phyloP scores from a whole-genome alignment of 1,140 invertebrate genomes.

The Pectinophora gossypiella region DNA sequence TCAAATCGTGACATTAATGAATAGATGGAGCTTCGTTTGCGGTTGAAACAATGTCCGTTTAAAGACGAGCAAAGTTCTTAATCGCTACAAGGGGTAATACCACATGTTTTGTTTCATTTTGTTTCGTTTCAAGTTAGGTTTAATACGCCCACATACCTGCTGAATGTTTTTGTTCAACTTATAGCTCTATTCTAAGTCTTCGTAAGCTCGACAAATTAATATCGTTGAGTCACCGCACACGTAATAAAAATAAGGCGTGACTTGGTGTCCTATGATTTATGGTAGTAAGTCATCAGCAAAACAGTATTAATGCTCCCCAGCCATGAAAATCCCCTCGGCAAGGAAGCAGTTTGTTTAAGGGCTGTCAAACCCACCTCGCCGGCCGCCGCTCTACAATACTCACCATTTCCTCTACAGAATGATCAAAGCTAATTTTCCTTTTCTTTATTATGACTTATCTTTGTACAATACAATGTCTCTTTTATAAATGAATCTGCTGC shows the following conservation, averaged over 20 bases:
- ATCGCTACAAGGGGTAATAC: not conserved
- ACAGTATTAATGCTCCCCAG: constrained; percentile 26
- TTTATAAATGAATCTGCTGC: too few species aligned
- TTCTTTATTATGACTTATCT: not conserved
- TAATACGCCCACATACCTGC: not conserved
- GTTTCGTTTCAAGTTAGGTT: not conserved
- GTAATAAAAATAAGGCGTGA: constrained; percentile 20
- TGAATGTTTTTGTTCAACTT: not conserved
- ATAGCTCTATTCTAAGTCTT: not conserved
- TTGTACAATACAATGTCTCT: too few species aligned
- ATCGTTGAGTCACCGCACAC: constrained; percentile 13
- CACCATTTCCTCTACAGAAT: not conserved
- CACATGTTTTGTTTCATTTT: too few species aligned
- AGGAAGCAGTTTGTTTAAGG: constrained; percentile 28
- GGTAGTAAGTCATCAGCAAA: constrained; percentile 18
- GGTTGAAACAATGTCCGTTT: too few species aligned
- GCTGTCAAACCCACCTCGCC: constrained; percentile 12
- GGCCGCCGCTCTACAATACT: not conserved
- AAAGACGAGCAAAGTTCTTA: too few species aligned
- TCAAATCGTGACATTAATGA: too few species aligned
- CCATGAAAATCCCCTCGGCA: constrained; percentile 21
- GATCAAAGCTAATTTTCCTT: not conserved
- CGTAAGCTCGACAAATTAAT: not conserved
- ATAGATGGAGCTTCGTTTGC: too few species aligned
- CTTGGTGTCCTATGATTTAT: constrained; percentile 19